Evolutionary conservation across 2,888 invertebrate genomes (phyloP).

Genomic region (Trisateles emortualis): DNA sequence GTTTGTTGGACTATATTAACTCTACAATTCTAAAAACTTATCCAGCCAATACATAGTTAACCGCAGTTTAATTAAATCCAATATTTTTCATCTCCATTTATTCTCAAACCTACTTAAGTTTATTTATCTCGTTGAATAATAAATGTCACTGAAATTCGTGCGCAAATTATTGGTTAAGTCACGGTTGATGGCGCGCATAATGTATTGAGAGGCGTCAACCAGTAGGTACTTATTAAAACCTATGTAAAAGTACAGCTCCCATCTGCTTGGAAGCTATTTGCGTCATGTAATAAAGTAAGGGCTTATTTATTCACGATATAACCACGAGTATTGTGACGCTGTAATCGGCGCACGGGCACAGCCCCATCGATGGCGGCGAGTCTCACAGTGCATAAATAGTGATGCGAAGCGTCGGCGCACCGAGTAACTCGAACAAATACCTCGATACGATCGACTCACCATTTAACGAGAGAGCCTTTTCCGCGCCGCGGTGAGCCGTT

Average conservation of each 20-base stretch:
- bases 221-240: constrained; percentile 23
- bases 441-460: constrained; percentile 82
- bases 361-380: constrained; percentile 54
- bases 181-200: constrained; percentile 11
- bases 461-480: constrained; percentile 86
- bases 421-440: constrained; percentile 81
- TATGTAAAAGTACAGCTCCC: constrained; percentile 34
- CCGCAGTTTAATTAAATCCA: neutral
- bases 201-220: constrained; percentile 12
- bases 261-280: constrained; percentile 50
- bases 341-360: constrained; percentile 57
- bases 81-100: neutral
- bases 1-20: constrained; percentile 13
- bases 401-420: constrained; percentile 71
- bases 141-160: constrained; percentile 1
- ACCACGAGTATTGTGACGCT: constrained; percentile 61
- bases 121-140: neutral
- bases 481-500: constrained; percentile 85
- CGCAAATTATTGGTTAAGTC: constrained; percentile 13
- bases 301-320: constrained; percentile 66
- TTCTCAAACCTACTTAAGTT: neutral
- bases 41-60: neutral
- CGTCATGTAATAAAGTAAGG: constrained; percentile 59
- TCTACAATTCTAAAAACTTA: neutral
- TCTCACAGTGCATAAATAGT: constrained; percentile 76